Conservation (phyloP, 1,140 invertebrate species). For the Pteromalus puparum region DNA sequence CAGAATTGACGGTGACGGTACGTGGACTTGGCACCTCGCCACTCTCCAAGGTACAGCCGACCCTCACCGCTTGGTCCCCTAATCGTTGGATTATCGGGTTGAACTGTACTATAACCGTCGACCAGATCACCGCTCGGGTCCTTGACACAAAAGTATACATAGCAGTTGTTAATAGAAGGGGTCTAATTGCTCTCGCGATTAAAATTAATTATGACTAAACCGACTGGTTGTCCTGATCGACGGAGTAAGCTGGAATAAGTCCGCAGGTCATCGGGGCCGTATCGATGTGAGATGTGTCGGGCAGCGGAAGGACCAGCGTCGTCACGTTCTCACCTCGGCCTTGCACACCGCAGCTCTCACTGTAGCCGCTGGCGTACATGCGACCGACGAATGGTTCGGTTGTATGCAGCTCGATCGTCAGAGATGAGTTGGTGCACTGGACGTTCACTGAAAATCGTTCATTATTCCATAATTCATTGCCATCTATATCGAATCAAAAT, state of each 20-base stretch:
- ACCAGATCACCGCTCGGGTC: slow-evolving; percentile 69
- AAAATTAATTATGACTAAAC: neutral
- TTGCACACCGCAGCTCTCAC: slow-evolving; percentile 71
- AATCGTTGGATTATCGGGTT: slow-evolving; percentile 79
- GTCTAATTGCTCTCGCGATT: neutral
- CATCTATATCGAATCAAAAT: neutral
- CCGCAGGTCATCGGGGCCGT: slow-evolving; percentile 58
- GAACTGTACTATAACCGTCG: slow-evolving; percentile 78
- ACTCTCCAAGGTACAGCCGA: slow-evolving; percentile 75
- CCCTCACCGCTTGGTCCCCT: slow-evolving; percentile 77
- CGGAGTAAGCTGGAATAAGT: slow-evolving; percentile 65
- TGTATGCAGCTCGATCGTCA: slow-evolving; percentile 75
- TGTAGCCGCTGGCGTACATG: slow-evolving; percentile 72
- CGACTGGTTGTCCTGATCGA: slow-evolving; percentile 65
- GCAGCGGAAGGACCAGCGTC: slow-evolving; percentile 68
- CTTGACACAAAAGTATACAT: slow-evolving; percentile 50
- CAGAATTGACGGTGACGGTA: slow-evolving; percentile 70
- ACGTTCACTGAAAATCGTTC: slow-evolving; percentile 72
- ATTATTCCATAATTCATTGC: slow-evolving; percentile 5
- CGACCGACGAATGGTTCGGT: slow-evolving; percentile 75
- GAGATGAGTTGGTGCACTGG: slow-evolving; percentile 71
- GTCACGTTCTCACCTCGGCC: slow-evolving; percentile 73
- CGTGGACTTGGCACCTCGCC: slow-evolving; percentile 61
- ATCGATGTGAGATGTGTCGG: slow-evolving; percentile 55
- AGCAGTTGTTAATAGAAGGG: no score